These are phyloP conservation scores for Rachycentron canadum DNA, from an alignment of 2,797 vertebrate genomes.

Conservation along the genomic window DNA sequence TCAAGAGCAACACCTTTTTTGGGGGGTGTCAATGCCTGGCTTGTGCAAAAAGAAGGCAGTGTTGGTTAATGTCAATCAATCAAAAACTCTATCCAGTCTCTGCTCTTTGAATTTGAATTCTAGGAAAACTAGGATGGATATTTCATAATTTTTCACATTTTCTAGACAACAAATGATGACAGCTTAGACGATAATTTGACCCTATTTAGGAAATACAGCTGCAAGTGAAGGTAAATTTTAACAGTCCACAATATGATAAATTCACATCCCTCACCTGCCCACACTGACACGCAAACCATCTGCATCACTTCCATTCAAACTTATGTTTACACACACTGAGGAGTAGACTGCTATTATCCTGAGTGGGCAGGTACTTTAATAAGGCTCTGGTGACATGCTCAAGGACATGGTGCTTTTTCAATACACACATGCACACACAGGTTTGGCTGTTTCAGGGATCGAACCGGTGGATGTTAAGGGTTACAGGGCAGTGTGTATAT, in stretches of 20 bases:
- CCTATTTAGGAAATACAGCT: slow-evolving; percentile 25
- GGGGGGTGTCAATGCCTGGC: background rate
- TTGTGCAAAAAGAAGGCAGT: background rate
- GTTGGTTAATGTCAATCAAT: background rate
- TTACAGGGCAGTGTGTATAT: slow-evolving; percentile 42
- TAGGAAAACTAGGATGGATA: background rate
- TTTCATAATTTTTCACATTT: background rate
- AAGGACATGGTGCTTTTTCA: slow-evolving; percentile 60
- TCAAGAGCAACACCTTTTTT: background rate
- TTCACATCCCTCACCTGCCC: slow-evolving; percentile 50
- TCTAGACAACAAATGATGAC: background rate
- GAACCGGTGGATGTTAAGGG: slow-evolving; percentile 40
- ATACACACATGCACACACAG: slow-evolving; percentile 19
- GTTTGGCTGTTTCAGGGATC: slow-evolving; percentile 43
- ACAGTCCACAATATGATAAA: slow-evolving; percentile 39
- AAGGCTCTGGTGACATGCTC: slow-evolving; percentile 60
- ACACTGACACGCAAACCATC: slow-evolving; percentile 31
- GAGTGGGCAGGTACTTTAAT: slow-evolving; percentile 36
- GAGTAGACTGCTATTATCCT: slow-evolving; percentile 39
- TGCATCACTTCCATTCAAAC: slow-evolving; percentile 45
- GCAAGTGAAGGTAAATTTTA: slow-evolving; percentile 35
- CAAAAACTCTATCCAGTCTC: background rate
- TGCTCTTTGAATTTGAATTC: background rate
- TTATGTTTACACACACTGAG: slow-evolving; percentile 56
- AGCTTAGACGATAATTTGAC: background rate